These are phyloP conservation scores for Eumaeus atala DNA, from an alignment of 1,140 invertebrate species.

Conservation along the genomic window DNA sequence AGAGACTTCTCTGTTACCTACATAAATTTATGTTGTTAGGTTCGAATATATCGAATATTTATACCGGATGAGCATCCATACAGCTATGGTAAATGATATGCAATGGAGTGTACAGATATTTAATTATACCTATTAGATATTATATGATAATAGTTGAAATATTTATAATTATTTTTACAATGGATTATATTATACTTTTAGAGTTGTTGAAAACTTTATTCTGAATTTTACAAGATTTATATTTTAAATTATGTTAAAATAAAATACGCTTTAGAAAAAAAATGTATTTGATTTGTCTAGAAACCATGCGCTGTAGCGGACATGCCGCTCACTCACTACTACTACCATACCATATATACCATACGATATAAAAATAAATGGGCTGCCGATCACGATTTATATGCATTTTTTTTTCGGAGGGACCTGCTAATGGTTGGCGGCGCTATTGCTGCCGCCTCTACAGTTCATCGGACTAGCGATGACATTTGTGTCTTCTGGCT, in stretches of 20 bases:
- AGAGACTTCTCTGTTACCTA: conserved; percentile 7
- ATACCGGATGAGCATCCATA: neutral
- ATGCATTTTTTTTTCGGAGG: no score
- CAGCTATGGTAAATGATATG: neutral
- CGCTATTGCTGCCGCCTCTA: no score
- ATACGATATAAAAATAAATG: no score
- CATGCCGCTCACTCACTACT: conserved; percentile 5
- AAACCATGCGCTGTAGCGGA: neutral
- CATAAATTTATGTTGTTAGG: neutral
- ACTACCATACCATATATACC: conserved; percentile 16
- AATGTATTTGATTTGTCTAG: conserved; percentile 14
- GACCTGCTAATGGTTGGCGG: no score
- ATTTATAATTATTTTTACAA: conserved; percentile 36
- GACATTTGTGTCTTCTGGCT: no score
- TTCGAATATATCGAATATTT: neutral
- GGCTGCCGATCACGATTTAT: no score
- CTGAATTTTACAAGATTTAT: conserved; percentile 68
- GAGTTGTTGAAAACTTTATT: conserved; percentile 64
- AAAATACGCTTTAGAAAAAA: conserved; percentile 51
- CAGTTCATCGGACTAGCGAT: no score
- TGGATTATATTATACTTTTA: conserved; percentile 32
- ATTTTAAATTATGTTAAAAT: conserved; percentile 69
- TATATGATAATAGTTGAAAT: conserved; percentile 15
- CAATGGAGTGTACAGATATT: neutral
- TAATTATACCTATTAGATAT: neutral